Percentiles rank a stretch among this genome's conserved stretches.
These are phyloP conservation scores for Micronisus gabar DNA, from an alignment of 2,113 vertebrate species.

Conservation along the genomic window DNA sequence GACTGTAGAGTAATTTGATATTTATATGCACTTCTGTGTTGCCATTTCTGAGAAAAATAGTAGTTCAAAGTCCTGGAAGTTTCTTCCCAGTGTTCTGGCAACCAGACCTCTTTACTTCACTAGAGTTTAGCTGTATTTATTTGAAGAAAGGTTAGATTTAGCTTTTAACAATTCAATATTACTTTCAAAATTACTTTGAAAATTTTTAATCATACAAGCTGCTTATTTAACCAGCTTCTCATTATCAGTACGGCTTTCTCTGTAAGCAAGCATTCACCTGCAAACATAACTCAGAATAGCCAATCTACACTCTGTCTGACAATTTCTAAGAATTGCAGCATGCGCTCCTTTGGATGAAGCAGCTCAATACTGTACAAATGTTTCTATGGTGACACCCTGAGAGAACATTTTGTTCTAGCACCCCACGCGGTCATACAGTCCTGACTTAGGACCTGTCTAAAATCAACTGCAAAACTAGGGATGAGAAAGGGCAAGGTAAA, in stretches of 20 bases:
- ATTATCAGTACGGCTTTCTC: neutral
- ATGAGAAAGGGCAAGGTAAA: neutral
- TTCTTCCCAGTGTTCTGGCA: neutral
- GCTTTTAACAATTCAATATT: neutral
- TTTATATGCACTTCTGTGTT: neutral
- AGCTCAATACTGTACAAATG: neutral
- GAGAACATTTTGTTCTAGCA: conserved; percentile 12
- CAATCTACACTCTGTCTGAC: neutral
- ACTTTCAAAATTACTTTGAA: neutral
- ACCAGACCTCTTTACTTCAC: neutral
- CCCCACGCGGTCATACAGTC: neutral
- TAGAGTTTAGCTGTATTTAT: neutral
- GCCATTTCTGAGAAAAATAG: neutral
- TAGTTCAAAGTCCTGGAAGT: neutral
- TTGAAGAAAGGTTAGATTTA: neutral
- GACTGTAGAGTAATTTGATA: neutral
- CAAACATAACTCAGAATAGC: neutral
- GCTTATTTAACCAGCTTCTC: neutral
- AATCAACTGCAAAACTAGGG: neutral
- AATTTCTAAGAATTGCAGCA: neutral
- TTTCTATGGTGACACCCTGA: conserved; percentile 1
- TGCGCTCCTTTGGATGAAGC: neutral
- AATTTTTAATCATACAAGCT: neutral
- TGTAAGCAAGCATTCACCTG: neutral
- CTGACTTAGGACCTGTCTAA: neutral